Conservation (phyloP, 1,140 invertebrate genomes). For the Hylaeus volcanicus region DNA sequence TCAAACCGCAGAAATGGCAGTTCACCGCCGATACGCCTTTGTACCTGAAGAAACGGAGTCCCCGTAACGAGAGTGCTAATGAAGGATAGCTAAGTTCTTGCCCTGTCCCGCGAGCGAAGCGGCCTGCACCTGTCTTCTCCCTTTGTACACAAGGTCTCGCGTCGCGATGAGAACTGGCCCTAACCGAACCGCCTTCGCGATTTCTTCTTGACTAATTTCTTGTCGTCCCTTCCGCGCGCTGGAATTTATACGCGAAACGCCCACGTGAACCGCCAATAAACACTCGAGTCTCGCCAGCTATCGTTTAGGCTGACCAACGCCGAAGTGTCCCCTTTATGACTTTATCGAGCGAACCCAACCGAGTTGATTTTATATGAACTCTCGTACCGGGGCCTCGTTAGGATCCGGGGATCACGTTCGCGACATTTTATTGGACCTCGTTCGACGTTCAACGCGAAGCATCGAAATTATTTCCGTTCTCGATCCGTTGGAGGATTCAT, state of each 20-base stretch:
- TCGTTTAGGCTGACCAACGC: neutral
- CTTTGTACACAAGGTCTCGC: constrained; percentile 42
- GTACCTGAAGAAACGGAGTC: constrained; percentile 41
- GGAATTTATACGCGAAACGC: constrained; percentile 48
- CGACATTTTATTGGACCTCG: too few relatives aligned
- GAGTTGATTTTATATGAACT: constrained; percentile 35
- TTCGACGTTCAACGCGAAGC: too few relatives aligned
- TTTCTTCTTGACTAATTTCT: constrained; percentile 56
- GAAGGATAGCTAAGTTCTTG: constrained; percentile 71
- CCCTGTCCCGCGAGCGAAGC: neutral
- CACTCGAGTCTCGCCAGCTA: neutral
- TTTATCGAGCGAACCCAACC: constrained; percentile 31
- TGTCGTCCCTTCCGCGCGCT: constrained; percentile 20
- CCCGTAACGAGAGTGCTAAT: constrained; percentile 72
- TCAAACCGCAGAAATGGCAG: neutral
- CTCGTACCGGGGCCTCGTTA: constrained; percentile 15
- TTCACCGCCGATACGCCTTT: neutral
- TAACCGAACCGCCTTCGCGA: constrained; percentile 14
- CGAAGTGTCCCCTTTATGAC: constrained; percentile 35
- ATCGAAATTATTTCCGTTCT: too few relatives aligned
- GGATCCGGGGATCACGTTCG: neutral
- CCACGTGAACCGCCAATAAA: constrained; percentile 41
- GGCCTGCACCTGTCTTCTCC: constrained; percentile 59
- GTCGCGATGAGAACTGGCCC: neutral
- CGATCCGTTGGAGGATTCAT: too few relatives aligned